Evolutionary conservation across 1,140 invertebrate species (phyloP).

Genomic region (Antheraea pernyi): DNA sequence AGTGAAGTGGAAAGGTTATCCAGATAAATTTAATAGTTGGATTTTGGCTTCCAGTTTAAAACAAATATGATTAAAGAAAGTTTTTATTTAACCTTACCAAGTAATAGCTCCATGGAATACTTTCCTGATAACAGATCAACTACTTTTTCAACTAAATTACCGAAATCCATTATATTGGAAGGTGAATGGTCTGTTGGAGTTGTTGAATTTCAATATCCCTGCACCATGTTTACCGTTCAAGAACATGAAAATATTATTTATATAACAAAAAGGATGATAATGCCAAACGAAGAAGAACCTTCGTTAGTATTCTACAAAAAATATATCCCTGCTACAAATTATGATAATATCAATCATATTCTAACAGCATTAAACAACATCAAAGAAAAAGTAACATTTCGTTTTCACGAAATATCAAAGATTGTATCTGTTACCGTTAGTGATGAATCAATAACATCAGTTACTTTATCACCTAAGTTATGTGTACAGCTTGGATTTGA

Average conservation of each 20-base stretch:
- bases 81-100: too few relatives aligned
- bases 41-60: conserved; percentile 20
- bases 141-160: conserved; percentile 43
- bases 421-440: conserved; percentile 15
- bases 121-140: conserved; percentile 45
- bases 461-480: conserved; percentile 29
- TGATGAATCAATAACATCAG: conserved; percentile 14
- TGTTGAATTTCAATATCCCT: conserved; percentile 47
- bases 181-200: conserved; percentile 41
- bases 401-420: conserved; percentile 28
- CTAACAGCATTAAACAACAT: conserved; percentile 25
- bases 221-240: conserved; percentile 41
- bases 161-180: conserved; percentile 36
- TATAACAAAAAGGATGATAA: too few relatives aligned
- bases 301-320: conserved; percentile 27
- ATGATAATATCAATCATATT: conserved; percentile 32
- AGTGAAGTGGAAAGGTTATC: too few relatives aligned
- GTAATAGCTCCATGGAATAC: conserved; percentile 41
- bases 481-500: conserved; percentile 31
- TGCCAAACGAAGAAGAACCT: conserved; percentile 16
- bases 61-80: conserved; percentile 27
- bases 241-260: conserved; percentile 29
- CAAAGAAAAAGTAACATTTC: conserved; percentile 23
- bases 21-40: conserved; percentile 30
- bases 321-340: conserved; percentile 39